phyloP scores from a whole-genome alignment of 2,888 invertebrate genomes.

The Sturmia bella region DNA sequence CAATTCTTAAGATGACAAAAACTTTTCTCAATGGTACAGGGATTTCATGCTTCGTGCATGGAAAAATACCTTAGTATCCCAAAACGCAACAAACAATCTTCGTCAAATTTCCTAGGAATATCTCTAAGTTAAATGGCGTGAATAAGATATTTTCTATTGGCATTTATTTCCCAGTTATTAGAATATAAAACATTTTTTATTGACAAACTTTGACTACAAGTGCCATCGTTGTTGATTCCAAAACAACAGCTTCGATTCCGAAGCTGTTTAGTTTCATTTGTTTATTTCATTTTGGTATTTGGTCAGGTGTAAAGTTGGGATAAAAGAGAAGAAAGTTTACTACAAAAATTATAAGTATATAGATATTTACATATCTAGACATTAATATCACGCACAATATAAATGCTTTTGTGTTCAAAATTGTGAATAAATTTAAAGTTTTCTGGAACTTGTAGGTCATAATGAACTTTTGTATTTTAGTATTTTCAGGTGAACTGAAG shows the following conservation, averaged over 20 bases:
- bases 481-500: constrained; percentile 20
- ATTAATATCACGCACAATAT: neutral
- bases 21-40: neutral
- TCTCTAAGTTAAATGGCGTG: constrained; percentile 58
- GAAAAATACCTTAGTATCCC: constrained; percentile 13
- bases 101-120: constrained; percentile 34
- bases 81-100: constrained; percentile 1
- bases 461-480: neutral
- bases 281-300: constrained; percentile 46
- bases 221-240: constrained; percentile 16
- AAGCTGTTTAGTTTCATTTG: constrained; percentile 20
- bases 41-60: neutral
- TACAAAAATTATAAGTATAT: neutral
- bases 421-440: constrained; percentile 12
- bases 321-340: constrained; percentile 42
- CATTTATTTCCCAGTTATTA: constrained; percentile 19
- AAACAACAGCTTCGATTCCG: constrained; percentile 11
- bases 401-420: neutral
- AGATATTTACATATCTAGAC: neutral
- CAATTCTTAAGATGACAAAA: constrained; percentile 1
- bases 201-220: constrained; percentile 39
- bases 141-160: constrained; percentile 43
- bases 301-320: constrained; percentile 65
- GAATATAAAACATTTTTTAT: constrained; percentile 11
- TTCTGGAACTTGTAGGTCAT: constrained; percentile 15